Evolutionary conservation across 2,797 vertebrate species (phyloP).

Genomic region (Vireo griseus): DNA sequence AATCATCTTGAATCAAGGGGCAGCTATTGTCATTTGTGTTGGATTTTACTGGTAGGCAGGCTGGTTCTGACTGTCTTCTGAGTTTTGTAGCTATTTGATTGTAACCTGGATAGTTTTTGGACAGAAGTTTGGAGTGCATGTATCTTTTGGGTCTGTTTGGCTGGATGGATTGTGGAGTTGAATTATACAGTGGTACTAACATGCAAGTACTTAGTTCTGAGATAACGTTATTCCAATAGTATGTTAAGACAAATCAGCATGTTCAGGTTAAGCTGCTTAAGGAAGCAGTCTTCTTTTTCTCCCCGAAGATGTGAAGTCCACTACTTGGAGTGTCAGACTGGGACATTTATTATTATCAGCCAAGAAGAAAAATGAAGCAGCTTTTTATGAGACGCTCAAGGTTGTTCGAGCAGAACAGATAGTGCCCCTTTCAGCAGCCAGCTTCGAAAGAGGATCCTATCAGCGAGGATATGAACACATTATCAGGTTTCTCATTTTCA

Average conservation of each 20-base stretch:
- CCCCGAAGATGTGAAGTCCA: slow-evolving; percentile 84
- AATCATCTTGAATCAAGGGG: background rate
- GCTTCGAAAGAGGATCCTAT: slow-evolving; percentile 97
- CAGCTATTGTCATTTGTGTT: background rate
- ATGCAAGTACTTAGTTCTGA: background rate
- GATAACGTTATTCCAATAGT: background rate
- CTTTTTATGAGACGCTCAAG: slow-evolving; percentile 89
- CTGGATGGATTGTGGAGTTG: background rate
- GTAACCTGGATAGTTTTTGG: background rate
- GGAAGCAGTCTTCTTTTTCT: background rate
- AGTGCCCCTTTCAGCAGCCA: slow-evolving; percentile 94
- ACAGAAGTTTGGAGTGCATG: background rate
- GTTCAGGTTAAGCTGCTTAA: background rate
- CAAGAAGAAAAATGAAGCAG: slow-evolving; percentile 83
- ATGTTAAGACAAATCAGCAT: background rate
- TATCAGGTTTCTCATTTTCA: slow-evolving; percentile 81
- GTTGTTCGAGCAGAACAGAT: slow-evolving; percentile 92
- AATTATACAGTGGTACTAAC: background rate
- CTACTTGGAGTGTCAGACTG: slow-evolving; percentile 89
- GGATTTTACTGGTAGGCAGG: background rate
- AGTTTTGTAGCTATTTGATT: background rate
- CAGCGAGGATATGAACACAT: slow-evolving; percentile 98
- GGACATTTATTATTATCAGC: slow-evolving; percentile 90
- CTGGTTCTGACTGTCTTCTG: background rate
- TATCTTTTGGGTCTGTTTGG: background rate